Evolutionary conservation across 53 echinoderm and acorn worm species (phyloP).

Genomic region (Astropecten irregularis): DNA sequence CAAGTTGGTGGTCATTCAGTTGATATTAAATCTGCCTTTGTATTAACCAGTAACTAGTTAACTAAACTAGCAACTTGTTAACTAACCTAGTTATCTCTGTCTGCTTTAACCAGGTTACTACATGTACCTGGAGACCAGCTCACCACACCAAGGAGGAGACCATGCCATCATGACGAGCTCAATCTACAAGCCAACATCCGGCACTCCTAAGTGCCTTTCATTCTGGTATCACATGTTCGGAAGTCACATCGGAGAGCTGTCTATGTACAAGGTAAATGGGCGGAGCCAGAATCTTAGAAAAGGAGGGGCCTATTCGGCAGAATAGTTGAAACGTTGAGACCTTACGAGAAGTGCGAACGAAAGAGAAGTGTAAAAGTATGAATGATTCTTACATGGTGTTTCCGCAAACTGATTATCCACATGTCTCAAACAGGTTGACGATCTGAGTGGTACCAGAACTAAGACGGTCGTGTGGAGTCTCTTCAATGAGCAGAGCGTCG

Average conservation of each 20-base stretch:
- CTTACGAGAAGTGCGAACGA: too few relatives aligned
- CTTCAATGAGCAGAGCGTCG: conserved; percentile 37
- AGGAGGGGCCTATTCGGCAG: too few relatives aligned
- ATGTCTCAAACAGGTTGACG: too few relatives aligned
- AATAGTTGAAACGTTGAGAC: too few relatives aligned
- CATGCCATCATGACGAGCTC: conserved; percentile 68
- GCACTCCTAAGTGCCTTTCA: conserved; percentile 45
- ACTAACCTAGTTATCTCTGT: too few relatives aligned
- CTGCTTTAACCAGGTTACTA: conserved; percentile 92
- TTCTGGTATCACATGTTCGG: conserved; percentile 82
- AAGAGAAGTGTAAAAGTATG: too few relatives aligned
- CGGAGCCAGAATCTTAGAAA: not conserved
- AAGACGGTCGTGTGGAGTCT: conserved; percentile 49
- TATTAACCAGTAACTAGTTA: too few relatives aligned
- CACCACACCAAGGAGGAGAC: conserved; percentile 34
- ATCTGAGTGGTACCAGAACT: not conserved
- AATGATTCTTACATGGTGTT: too few relatives aligned
- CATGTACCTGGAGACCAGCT: conserved; percentile 81
- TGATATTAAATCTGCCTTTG: too few relatives aligned
- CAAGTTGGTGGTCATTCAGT: too few relatives aligned
- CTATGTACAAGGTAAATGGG: conserved; percentile 55
- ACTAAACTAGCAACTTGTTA: too few relatives aligned
- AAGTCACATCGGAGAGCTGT: conserved; percentile 61
- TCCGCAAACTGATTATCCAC: too few relatives aligned
- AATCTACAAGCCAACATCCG: conserved; percentile 33